These are phyloP conservation scores for Thripadectes ignobilis DNA, from an alignment of 2,797 vertebrate species.

Conservation along the genomic window DNA sequence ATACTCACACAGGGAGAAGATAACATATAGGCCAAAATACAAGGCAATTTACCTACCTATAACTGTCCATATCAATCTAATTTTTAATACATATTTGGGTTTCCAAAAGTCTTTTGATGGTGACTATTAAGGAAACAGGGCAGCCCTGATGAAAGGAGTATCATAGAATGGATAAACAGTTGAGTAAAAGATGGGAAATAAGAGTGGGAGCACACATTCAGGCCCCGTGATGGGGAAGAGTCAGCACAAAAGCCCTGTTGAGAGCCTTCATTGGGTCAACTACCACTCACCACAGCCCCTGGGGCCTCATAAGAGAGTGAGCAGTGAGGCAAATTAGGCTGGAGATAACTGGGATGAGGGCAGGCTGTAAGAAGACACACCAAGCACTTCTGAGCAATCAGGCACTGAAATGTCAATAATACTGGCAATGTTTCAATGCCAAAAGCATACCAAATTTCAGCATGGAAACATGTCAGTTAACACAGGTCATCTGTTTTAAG, in stretches of 20 bases:
- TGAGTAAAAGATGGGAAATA: background rate
- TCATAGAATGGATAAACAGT: background rate
- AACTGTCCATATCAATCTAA: background rate
- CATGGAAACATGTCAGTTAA: background rate
- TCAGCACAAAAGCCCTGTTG: background rate
- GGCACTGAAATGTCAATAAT: background rate
- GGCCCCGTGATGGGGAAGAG: fast-evolving
- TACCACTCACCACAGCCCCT: background rate
- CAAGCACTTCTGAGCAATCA: background rate
- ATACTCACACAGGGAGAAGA: background rate
- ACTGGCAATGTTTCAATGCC: background rate
- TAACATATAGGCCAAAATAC: background rate
- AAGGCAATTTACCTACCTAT: background rate
- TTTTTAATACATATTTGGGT: background rate
- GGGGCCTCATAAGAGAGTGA: background rate
- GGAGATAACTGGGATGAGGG: background rate
- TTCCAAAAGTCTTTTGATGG: background rate
- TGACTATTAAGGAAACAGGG: background rate
- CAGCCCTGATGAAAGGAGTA: background rate
- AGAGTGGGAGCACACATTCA: fast-evolving
- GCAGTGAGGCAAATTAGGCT: background rate
- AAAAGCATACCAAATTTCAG: background rate
- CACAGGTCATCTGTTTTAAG: background rate
- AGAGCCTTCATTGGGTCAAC: background rate
- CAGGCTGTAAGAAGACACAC: background rate